Percentiles rank a stretch among this genome's conserved stretches.
phyloP scores from a whole-genome alignment of 2,797 vertebrate species.

The Rhynchotus rufescens region DNA sequence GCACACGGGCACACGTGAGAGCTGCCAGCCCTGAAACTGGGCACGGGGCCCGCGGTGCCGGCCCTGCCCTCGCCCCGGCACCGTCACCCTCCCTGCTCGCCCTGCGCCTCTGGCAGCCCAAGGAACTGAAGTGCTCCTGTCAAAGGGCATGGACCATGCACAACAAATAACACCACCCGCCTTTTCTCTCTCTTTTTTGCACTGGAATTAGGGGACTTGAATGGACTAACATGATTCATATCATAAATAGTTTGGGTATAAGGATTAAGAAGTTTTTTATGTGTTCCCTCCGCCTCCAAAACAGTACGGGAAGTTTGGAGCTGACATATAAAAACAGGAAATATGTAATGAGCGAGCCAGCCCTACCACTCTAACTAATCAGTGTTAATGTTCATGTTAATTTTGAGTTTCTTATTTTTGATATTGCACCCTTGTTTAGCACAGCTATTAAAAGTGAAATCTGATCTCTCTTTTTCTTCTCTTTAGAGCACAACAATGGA shows the following conservation, averaged over 20 bases:
- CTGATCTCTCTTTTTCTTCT: constrained; percentile 29
- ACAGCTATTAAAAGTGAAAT: not conserved
- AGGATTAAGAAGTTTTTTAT: not conserved
- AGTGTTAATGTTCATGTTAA: not conserved
- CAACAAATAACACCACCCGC: too few relatives aligned
- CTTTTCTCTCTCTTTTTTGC: too few relatives aligned
- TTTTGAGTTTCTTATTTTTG: not conserved
- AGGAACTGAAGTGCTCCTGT: not conserved
- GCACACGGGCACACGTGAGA: too few relatives aligned
- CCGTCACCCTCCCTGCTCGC: not conserved
- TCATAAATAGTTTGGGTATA: not conserved
- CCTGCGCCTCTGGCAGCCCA: too few relatives aligned
- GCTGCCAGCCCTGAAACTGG: not conserved
- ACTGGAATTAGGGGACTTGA: not conserved
- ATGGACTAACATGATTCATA: not conserved
- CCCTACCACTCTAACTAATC: not conserved
- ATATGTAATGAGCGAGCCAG: not conserved
- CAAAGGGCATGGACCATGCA: too few relatives aligned
- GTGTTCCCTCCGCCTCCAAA: not conserved
- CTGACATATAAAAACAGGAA: constrained; percentile 46
- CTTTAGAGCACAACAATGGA: constrained; percentile 95
- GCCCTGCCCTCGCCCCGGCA: not conserved
- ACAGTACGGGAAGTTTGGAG: constrained; percentile 59
- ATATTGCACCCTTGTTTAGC: not conserved
- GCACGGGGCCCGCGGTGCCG: not conserved